Conservation (phyloP, 2,888 invertebrate species). For the Sussaba pulchella region DNA sequence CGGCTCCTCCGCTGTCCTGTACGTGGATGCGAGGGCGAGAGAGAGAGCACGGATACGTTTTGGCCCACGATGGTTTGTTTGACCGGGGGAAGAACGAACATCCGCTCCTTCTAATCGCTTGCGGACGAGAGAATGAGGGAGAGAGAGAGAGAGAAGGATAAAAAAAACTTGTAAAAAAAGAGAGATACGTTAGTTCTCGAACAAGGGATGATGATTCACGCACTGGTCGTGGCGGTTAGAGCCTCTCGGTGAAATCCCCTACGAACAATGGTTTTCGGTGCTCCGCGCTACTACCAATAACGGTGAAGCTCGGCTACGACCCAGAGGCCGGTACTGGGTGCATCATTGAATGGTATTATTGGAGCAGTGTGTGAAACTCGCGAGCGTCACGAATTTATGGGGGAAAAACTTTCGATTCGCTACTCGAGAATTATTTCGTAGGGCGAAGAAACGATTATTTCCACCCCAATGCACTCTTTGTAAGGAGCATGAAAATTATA, state of each 20-base stretch:
- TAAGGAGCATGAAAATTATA: constrained; percentile 16
- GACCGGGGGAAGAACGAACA: constrained; percentile 50
- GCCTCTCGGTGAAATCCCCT: constrained; percentile 55
- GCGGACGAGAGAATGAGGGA: constrained; percentile 22
- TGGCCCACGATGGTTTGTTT: constrained; percentile 48
- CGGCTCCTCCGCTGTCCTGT: constrained; percentile 29
- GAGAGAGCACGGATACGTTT: constrained; percentile 17
- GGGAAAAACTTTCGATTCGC: constrained; percentile 58
- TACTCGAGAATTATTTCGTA: constrained; percentile 30
- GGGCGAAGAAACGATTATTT: constrained; percentile 31
- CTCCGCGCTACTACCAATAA: too few relatives aligned
- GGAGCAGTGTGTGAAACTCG: constrained; percentile 25
- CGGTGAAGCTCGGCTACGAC: too few relatives aligned
- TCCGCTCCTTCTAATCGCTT: neutral
- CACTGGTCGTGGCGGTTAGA: constrained; percentile 50
- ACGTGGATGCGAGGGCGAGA: neutral
- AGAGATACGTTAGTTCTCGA: constrained; percentile 12
- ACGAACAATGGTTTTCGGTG: constrained; percentile 61
- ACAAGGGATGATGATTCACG: constrained; percentile 66
- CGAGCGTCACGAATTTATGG: constrained; percentile 54
- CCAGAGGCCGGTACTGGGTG: constrained; percentile 19
- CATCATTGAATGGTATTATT: constrained; percentile 47
- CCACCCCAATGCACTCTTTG: neutral
- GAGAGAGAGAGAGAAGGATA: constrained; percentile 26
- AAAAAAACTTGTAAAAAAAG: too few relatives aligned